Evolutionary conservation across 2,113 vertebrate genomes (phyloP).

Genomic region (Halichoerus grypus): DNA sequence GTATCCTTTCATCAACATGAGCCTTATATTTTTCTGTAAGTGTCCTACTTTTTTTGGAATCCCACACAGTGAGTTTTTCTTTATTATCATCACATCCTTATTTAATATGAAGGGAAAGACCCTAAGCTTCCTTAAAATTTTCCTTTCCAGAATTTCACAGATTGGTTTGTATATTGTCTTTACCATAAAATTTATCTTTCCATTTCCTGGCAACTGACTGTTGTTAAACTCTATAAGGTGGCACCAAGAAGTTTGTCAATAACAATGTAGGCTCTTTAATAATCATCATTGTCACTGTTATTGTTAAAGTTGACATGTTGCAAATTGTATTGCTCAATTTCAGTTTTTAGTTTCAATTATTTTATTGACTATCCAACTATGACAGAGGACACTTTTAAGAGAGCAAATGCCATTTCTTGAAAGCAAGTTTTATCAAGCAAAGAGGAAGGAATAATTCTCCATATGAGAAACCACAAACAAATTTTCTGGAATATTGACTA

Average conservation of each 20-base stretch:
- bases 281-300: background rate
- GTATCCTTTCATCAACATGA: conserved; percentile 38
- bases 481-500: conserved; percentile 54
- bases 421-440: conserved; percentile 10
- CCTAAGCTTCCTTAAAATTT: conserved; percentile 43
- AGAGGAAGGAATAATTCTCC: conserved; percentile 33
- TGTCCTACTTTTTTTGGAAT: conserved; percentile 60
- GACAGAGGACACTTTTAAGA: conserved; percentile 32
- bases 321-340: conserved; percentile 55
- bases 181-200: conserved; percentile 50
- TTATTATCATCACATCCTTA: conserved; percentile 38
- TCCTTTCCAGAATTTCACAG: conserved; percentile 53
- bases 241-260: background rate
- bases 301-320: conserved; percentile 20
- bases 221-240: conserved; percentile 51
- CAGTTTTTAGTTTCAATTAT: conserved; percentile 63
- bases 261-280: conserved; percentile 34
- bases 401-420: conserved; percentile 42
- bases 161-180: conserved; percentile 38
- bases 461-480: background rate
- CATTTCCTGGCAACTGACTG: conserved; percentile 9
- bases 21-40: conserved; percentile 53
- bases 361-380: conserved; percentile 43
- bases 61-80: background rate
- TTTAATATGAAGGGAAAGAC: conserved; percentile 50